Base-by-base conservation (phyloP, 2,888 invertebrate species). In the Agrilus cyanescens region DNA sequence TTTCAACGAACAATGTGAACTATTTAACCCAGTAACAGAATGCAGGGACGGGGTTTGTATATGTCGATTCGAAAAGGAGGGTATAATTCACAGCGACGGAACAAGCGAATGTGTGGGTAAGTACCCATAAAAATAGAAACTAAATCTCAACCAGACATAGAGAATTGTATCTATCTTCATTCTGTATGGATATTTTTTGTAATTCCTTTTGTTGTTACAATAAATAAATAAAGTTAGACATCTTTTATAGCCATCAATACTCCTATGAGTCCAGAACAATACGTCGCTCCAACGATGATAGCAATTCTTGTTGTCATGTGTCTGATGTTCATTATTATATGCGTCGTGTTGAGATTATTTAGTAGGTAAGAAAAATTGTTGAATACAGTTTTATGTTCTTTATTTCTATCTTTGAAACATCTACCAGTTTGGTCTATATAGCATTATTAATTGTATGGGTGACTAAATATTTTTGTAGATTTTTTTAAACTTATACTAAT, bases 261-360 rank as follows among this genome's bases (percentile, higher is more conserved):
- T 48, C 70, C 72, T 38, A 66, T 75, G 41, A 72, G 74, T 50
- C 75, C 78, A 32, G 74, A 76, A 43, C 77, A 72, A 48, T 84
- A 85, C 55, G 65, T 89, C 50, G 89, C 90, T 67, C 89, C 89
- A 35, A 85, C 89, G 38, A 90, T 89, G 90, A 89, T 90, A 63
- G 84, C 85, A 41, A 84, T 90, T 40, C 75, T 91, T 53, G 86
- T 87, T 48, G 90, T 82, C 43, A 88, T 91, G 85, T 87, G 84
- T 50, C 76, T 91, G 53, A 93, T 91, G 91, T 91, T 91, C 67
- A 76, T 91, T 67, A 89, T 90, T 66, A 87, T 93, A 60, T 91
- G 91, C 69, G 85, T 91, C 55, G 91, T 91, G 38, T 76, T 93
- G 47, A 79, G 88, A 59, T 76, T 91, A 55, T 93, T 93, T 69